Evolutionary conservation across 1,140 invertebrate genomes (phyloP).

Genomic region (Drosophila kanapiae): DNA sequence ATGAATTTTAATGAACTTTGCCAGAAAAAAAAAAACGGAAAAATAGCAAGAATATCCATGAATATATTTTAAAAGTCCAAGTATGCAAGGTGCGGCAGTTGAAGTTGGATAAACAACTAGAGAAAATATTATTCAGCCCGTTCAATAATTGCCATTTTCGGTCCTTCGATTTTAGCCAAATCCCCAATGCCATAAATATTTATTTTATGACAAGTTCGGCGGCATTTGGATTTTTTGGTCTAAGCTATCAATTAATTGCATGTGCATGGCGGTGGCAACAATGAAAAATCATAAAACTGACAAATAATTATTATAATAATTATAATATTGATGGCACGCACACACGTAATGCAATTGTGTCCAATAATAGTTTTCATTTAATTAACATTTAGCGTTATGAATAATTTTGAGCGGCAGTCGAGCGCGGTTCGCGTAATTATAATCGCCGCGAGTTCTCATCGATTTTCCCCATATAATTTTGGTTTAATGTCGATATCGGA

Average conservation of each 20-base stretch:
- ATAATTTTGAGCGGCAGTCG: conserved; percentile 52
- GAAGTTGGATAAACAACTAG: not conserved
- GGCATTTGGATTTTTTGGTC: conserved; percentile 2
- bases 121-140: conserved; percentile 3
- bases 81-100: not conserved
- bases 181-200: not conserved
- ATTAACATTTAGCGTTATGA: conserved; percentile 77
- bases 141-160: conserved; percentile 8
- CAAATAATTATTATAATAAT: conserved; percentile 42
- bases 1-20: conserved; percentile 24
- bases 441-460: conserved; percentile 29
- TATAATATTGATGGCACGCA: conserved; percentile 34
- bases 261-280: conserved; percentile 20
- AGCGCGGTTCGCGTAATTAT: conserved; percentile 8
- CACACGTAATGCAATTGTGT: conserved; percentile 46
- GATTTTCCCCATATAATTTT: conserved; percentile 9
- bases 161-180: not conserved
- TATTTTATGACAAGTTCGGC: conserved; percentile 19
- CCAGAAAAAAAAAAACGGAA: not conserved
- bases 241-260: conserved; percentile 69
- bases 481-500: not conserved
- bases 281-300: conserved; percentile 57
- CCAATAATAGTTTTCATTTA: conserved; percentile 70
- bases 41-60: conserved; percentile 4
- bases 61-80: conserved; percentile 18